A percentile compares a stretch with the other conserved stretches of the same genome.
Conservation (phyloP, 2,888 invertebrate species). For the Venustoraphidia nigricollis region DNA sequence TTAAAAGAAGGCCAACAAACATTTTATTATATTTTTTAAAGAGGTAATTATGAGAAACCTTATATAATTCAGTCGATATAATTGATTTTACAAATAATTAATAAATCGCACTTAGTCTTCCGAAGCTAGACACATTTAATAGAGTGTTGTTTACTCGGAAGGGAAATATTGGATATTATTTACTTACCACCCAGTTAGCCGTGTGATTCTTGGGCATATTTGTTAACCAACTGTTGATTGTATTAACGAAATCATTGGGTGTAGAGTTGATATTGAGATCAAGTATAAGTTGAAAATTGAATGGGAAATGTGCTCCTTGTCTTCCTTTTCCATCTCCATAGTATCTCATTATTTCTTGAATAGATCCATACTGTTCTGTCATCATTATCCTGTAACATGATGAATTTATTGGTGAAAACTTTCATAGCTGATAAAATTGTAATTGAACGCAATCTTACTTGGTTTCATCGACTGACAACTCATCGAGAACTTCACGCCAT, state of each 20-base stretch:
- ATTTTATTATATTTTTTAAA: too few species aligned
- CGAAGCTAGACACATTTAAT: too few species aligned
- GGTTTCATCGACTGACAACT: constrained; percentile 22
- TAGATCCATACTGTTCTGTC: constrained; percentile 55
- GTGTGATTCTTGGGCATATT: constrained; percentile 42
- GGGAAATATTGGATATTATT: background rate
- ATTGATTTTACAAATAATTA: too few species aligned
- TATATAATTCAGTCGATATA: too few species aligned
- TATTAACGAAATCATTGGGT: constrained; percentile 41
- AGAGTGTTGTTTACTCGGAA: too few species aligned
- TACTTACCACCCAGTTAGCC: constrained; percentile 65
- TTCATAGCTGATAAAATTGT: too few species aligned
- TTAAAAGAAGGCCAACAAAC: too few species aligned
- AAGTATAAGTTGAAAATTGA: constrained; percentile 59
- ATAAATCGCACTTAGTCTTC: too few species aligned
- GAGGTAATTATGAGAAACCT: too few species aligned
- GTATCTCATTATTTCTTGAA: constrained; percentile 43
- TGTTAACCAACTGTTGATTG: constrained; percentile 46
- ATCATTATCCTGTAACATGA: constrained; percentile 42
- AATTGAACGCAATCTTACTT: constrained; percentile 14
- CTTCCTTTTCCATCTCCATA: constrained; percentile 38
- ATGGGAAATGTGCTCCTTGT: constrained; percentile 58
- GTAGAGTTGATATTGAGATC: constrained; percentile 39
- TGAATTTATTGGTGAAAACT: too few species aligned
- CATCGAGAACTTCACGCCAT: constrained; percentile 37